Percentiles rank a stretch among this genome's conserved stretches.
These are phyloP conservation scores for Strongylocentrotus purpuratus DNA, from an alignment of 35 echinoderm and acorn worm species.

Conservation along the genomic window DNA sequence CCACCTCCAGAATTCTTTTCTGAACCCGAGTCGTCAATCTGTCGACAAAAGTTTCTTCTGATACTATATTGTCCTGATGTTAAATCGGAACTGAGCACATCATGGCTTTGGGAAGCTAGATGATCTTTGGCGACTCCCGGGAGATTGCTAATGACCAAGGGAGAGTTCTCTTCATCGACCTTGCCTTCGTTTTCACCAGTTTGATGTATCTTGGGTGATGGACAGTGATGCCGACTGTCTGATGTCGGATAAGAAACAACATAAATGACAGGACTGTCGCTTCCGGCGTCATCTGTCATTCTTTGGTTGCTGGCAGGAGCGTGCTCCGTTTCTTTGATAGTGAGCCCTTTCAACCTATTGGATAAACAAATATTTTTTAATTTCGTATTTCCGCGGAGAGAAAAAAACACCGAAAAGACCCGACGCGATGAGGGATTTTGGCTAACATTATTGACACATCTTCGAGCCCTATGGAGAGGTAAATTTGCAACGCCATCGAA, in stretches of 20 bases:
- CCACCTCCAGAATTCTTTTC: background rate
- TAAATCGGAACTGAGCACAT: background rate
- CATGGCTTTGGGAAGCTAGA: background rate
- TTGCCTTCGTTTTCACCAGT: background rate
- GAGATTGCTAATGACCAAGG: background rate
- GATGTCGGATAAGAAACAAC: background rate
- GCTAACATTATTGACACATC: no score
- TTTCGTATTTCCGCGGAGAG: no score
- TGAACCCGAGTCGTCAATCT: background rate
- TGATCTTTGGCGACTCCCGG: background rate
- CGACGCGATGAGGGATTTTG: no score
- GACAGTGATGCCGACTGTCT: background rate
- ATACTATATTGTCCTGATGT: background rate
- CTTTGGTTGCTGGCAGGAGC: background rate
- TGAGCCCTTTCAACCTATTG: background rate
- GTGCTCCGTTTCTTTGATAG: background rate
- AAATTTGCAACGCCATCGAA: no score
- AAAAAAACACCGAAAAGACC: no score
- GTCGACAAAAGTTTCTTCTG: background rate
- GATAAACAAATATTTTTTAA: background rate
- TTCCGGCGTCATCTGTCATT: background rate
- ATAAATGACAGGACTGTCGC: background rate
- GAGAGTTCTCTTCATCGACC: background rate
- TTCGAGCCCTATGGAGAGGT: no score
- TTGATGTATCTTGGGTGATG: background rate